Percentiles rank a stretch among this genome's conserved stretches.
phyloP scores from a whole-genome alignment of 2,797 vertebrate species.

The Hippoglossus hippoglossus region DNA sequence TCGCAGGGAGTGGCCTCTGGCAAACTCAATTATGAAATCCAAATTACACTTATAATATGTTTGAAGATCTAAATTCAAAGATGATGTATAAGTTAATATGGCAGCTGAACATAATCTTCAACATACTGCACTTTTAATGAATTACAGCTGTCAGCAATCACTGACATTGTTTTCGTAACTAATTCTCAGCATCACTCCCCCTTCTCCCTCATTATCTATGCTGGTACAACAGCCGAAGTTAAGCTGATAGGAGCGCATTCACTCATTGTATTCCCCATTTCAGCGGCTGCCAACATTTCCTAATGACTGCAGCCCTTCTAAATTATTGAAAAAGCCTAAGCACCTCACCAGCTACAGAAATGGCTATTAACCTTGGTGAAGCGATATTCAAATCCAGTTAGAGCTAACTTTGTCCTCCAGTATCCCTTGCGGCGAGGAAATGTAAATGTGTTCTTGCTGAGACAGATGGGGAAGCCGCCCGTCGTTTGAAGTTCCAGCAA shows the following conservation, averaged over 20 bases:
- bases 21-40: conserved; percentile 27
- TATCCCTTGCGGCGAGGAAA: conserved; percentile 83
- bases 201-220: conserved; percentile 56
- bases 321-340: conserved; percentile 86
- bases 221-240: conserved; percentile 52
- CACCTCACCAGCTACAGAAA: conserved; percentile 83
- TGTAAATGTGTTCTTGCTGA: conserved; percentile 85
- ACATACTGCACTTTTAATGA: conserved; percentile 40
- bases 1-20: background rate
- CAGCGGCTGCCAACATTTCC: conserved; percentile 72
- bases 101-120: conserved; percentile 40
- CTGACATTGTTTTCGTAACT: conserved; percentile 54
- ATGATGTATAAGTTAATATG: conserved; percentile 38
- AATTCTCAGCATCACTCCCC: conserved; percentile 46
- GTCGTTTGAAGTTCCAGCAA: conserved; percentile 84
- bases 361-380: conserved; percentile 87
- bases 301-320: conserved; percentile 80
- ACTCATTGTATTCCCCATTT: conserved; percentile 67
- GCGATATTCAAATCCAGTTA: conserved; percentile 85
- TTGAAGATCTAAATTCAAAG: conserved; percentile 50
- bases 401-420: conserved; percentile 79
- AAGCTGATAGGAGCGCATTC: conserved; percentile 54
- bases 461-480: conserved; percentile 83
- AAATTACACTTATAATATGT: conserved; percentile 23
- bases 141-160: conserved; percentile 49